phyloP scores from a whole-genome alignment of 2,888 invertebrate species.

The Loripinus fragilis region DNA sequence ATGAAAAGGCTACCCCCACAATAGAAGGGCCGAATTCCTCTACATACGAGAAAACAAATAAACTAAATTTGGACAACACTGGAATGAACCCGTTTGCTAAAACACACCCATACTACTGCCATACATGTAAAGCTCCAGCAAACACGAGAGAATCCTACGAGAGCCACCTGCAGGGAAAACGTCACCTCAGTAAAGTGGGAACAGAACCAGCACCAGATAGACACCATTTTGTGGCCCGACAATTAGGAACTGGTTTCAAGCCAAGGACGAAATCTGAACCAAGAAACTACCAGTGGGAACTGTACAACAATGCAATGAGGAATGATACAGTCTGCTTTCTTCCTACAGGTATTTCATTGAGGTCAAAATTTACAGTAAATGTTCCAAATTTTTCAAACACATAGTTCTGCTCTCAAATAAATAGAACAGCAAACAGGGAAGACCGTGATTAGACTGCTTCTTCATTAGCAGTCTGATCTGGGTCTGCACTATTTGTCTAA shows the following conservation, averaged over 20 bases:
- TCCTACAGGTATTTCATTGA: slow-evolving; percentile 74
- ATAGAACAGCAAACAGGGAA: too few relatives aligned
- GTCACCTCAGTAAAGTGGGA: slow-evolving; percentile 66
- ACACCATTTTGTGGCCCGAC: slow-evolving; percentile 31
- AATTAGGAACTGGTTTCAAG: slow-evolving; percentile 25
- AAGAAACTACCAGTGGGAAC: slow-evolving; percentile 75
- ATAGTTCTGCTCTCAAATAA: too few relatives aligned
- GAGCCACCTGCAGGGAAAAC: slow-evolving; percentile 65
- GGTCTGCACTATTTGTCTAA: too few relatives aligned
- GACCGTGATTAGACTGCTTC: too few relatives aligned
- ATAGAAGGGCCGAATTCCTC: background rate
- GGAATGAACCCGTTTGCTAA: slow-evolving; percentile 40
- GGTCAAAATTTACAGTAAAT: too few relatives aligned
- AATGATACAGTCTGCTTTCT: slow-evolving; percentile 74
- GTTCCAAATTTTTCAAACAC: too few relatives aligned
- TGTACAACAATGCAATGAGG: slow-evolving; percentile 71
- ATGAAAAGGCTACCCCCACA: background rate
- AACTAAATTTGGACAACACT: background rate
- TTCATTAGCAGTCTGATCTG: too few relatives aligned
- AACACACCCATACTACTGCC: slow-evolving; percentile 59
- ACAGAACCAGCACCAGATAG: slow-evolving; percentile 59
- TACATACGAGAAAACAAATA: background rate
- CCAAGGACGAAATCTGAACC: slow-evolving; percentile 60
- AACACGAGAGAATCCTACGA: slow-evolving; percentile 66
- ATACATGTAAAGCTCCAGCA: slow-evolving; percentile 65